Evolutionary conservation across 2,797 vertebrate species (phyloP).

Genomic region (Tangara arthus): DNA sequence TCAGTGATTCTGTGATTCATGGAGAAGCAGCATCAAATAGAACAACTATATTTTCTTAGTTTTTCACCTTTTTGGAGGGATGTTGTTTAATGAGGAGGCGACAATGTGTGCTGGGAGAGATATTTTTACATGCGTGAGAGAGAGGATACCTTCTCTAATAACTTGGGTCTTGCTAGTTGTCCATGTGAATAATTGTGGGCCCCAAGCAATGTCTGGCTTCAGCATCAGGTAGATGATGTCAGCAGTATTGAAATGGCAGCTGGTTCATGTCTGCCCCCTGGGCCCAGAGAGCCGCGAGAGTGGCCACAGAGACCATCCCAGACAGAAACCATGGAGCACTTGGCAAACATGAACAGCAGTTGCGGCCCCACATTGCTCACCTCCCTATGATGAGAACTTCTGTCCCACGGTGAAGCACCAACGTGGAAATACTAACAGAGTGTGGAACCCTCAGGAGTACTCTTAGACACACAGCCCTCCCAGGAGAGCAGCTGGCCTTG

Average conservation of each 20-base stretch:
- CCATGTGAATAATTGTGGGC: background rate
- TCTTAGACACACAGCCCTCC: background rate
- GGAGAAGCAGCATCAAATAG: background rate
- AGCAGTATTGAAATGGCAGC: background rate
- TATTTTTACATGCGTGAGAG: background rate
- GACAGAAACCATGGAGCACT: background rate
- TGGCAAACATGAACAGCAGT: background rate
- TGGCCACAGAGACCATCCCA: background rate
- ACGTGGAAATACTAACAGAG: background rate
- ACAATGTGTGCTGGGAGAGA: background rate
- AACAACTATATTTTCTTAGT: background rate
- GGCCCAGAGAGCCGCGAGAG: accelerated
- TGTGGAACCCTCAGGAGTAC: background rate
- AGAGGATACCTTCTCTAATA: background rate
- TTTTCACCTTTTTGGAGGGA: background rate
- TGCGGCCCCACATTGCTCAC: accelerated
- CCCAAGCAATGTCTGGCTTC: background rate
- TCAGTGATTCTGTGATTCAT: background rate
- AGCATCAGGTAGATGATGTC: background rate
- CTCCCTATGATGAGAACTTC: background rate
- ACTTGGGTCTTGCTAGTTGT: background rate
- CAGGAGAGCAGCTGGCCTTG: accelerated
- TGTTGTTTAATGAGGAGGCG: background rate
- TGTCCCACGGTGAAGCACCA: accelerated
- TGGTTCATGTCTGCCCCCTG: background rate